These are phyloP conservation scores for Andrena marginata DNA, from an alignment of 2,888 invertebrate genomes.

Conservation along the genomic window DNA sequence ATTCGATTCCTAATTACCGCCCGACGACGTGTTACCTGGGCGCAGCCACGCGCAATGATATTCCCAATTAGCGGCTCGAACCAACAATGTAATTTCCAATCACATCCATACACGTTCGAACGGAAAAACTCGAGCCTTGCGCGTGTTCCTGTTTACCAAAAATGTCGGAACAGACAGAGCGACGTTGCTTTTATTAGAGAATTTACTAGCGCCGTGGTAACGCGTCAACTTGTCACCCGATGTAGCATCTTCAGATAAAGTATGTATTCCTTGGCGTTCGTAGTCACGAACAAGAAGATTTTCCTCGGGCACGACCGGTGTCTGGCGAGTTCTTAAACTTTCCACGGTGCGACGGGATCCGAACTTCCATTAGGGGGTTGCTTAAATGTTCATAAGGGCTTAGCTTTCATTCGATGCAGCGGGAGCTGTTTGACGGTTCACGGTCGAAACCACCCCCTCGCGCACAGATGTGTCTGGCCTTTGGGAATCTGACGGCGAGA, in stretches of 20 bases:
- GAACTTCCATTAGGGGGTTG: slow-evolving; percentile 73
- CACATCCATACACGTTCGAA: neutral
- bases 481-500: no score
- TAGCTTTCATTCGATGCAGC: slow-evolving; percentile 60
- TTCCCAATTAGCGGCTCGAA: neutral
- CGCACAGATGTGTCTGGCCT: neutral
- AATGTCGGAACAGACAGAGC: neutral
- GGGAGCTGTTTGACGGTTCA: slow-evolving; percentile 47
- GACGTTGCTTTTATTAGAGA: neutral
- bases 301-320: slow-evolving; percentile 35
- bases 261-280: slow-evolving; percentile 4
- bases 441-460: slow-evolving; percentile 7
- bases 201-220: neutral
- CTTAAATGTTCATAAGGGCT: slow-evolving; percentile 73
- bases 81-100: neutral
- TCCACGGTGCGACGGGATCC: slow-evolving; percentile 60
- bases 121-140: neutral
- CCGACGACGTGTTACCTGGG: neutral
- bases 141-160: neutral
- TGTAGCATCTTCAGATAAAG: slow-evolving; percentile 12
- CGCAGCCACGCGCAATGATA: neutral
- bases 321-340: slow-evolving; percentile 70
- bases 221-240: neutral
- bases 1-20: slow-evolving; percentile 41
- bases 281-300: slow-evolving; percentile 35